Conservation (phyloP, 1,140 invertebrate genomes). For the Heliothis virescens region DNA sequence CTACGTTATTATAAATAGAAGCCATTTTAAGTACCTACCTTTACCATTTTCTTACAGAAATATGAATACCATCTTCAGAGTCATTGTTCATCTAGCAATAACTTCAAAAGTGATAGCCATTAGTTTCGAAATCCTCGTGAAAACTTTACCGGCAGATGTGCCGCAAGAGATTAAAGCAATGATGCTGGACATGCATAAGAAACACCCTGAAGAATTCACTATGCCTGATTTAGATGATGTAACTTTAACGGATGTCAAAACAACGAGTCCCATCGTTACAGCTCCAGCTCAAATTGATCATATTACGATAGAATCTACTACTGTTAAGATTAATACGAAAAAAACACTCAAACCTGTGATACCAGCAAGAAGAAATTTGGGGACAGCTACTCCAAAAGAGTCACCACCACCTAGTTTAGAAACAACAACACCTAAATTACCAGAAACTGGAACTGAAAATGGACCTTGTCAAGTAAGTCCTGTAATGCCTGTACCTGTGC, state of each 20-base stretch:
- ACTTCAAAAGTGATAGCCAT: neutral
- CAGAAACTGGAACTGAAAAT: too few relatives aligned
- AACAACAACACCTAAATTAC: neutral
- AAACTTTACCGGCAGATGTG: conserved; percentile 1
- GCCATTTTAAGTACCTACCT: too few relatives aligned
- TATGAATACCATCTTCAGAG: neutral
- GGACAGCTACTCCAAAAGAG: too few relatives aligned
- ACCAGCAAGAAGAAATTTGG: too few relatives aligned
- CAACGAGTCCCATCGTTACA: neutral
- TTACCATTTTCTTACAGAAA: neutral
- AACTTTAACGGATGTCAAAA: neutral
- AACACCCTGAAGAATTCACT: conserved; percentile 17
- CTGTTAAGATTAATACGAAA: too few relatives aligned
- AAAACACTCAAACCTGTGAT: too few relatives aligned
- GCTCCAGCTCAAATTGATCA: too few relatives aligned
- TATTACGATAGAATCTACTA: too few relatives aligned
- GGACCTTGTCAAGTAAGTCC: neutral
- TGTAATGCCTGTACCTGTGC: neutral
- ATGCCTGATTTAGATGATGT: neutral
- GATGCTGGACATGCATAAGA: neutral
- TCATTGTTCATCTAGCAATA: neutral
- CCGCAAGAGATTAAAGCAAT: conserved; percentile 7
- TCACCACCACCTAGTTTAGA: too few relatives aligned
- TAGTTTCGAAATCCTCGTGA: conserved; percentile 15
- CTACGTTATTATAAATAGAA: too few relatives aligned